Evolutionary conservation across 1,140 invertebrate genomes (phyloP).

Genomic region (Papilio polytes): DNA sequence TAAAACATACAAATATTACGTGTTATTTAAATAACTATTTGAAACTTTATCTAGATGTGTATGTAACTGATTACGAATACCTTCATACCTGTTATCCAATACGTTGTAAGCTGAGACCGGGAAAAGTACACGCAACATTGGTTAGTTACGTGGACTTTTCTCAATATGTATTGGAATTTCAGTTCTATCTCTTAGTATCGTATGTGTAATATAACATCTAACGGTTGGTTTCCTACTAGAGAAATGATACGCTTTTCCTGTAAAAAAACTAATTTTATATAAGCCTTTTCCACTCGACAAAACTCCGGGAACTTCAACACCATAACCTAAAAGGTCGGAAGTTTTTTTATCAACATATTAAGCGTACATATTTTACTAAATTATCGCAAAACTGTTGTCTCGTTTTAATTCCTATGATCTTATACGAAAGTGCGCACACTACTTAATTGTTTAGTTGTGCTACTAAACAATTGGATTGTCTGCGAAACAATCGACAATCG

Average conservation of each 20-base stretch:
- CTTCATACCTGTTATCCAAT: constrained; percentile 34
- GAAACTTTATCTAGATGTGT: not conserved
- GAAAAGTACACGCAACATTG: constrained; percentile 21
- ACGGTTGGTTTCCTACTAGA: not conserved
- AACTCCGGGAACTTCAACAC: not conserved
- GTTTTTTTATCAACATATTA: too few species aligned
- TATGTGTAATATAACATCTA: not conserved
- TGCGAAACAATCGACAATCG: too few species aligned
- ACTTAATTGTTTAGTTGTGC: too few species aligned
- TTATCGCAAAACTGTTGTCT: too few species aligned
- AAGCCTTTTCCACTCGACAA: too few species aligned
- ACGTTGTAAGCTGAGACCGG: constrained; percentile 7
- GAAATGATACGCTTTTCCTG: too few species aligned
- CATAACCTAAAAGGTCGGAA: not conserved
- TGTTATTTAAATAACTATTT: not conserved
- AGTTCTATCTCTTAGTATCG: not conserved
- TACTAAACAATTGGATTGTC: too few species aligned
- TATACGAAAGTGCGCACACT: too few species aligned
- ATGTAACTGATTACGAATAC: not conserved
- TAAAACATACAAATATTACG: too few species aligned
- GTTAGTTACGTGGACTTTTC: not conserved
- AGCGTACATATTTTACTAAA: too few species aligned
- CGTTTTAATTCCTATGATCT: too few species aligned
- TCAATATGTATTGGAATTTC: not conserved
- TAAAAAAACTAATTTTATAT: too few species aligned